Evolutionary conservation across 2,113 vertebrate species (phyloP).

Genomic region (Pterocles gutturalis): DNA sequence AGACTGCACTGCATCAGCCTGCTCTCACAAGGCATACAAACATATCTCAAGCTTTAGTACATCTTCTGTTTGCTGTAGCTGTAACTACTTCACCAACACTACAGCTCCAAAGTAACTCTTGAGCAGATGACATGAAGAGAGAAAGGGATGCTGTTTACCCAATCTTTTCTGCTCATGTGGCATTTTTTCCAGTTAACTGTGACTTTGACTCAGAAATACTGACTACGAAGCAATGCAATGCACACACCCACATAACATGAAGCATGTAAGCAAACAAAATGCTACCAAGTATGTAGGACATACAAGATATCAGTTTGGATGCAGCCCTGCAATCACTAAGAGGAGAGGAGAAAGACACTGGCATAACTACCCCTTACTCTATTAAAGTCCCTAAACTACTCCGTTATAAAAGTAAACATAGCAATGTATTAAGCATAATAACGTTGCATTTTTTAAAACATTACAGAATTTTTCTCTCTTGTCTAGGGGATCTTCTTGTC

Average conservation of each 20-base stretch:
- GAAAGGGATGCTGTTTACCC: not conserved
- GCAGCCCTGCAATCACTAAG: not conserved
- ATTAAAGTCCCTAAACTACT: not conserved
- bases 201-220: not conserved
- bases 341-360: not conserved
- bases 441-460: not conserved
- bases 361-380: not conserved
- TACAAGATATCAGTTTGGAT: not conserved
- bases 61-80: not conserved
- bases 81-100: not conserved
- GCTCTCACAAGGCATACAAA: not conserved
- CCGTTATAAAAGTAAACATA: not conserved
- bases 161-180: not conserved
- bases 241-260: not conserved
- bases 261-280: not conserved
- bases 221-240: not conserved
- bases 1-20: fast-evolving
- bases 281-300: not conserved
- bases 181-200: not conserved
- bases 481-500: not conserved
- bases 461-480: not conserved
- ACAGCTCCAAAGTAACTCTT: not conserved
- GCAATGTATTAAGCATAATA: not conserved
- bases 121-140: not conserved
- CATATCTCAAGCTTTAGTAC: not conserved